Conservation (phyloP, 2,797 vertebrate genomes). For the Pseudochirops corinnae region DNA sequence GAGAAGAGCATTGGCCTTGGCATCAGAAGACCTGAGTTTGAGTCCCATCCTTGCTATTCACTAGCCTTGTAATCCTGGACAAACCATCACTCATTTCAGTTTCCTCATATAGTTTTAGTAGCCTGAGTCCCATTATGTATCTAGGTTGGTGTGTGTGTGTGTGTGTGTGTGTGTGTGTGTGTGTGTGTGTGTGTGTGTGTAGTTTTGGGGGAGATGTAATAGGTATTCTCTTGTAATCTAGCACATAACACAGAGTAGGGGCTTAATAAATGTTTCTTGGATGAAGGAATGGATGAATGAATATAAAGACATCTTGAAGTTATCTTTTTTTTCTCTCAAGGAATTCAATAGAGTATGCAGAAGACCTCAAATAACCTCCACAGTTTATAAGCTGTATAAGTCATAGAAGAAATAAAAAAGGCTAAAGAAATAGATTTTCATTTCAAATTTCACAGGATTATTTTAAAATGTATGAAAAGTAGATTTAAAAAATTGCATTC, state of each 20-base stretch:
- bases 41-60: background rate
- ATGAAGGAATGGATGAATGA: background rate
- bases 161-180: background rate
- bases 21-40: background rate
- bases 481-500: conserved; percentile 54
- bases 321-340: conserved; percentile 50
- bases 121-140: too few species aligned
- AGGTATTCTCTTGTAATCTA: background rate
- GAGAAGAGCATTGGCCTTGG: background rate
- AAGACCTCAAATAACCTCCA: conserved; percentile 36
- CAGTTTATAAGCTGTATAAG: conserved; percentile 37
- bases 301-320: conserved; percentile 14
- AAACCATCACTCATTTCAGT: background rate
- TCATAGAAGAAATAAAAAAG: conserved; percentile 28
- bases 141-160: background rate
- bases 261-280: background rate
- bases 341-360: conserved; percentile 48
- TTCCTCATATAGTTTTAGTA: background rate
- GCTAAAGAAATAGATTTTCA: conserved; percentile 54
- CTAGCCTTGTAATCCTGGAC: background rate
- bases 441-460: conserved; percentile 53
- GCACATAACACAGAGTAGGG: background rate
- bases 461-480: conserved; percentile 67
- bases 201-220: background rate
- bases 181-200: background rate